These are phyloP conservation scores for Calameuta pallipes DNA, from an alignment of 2,888 invertebrate genomes.

Conservation along the genomic window DNA sequence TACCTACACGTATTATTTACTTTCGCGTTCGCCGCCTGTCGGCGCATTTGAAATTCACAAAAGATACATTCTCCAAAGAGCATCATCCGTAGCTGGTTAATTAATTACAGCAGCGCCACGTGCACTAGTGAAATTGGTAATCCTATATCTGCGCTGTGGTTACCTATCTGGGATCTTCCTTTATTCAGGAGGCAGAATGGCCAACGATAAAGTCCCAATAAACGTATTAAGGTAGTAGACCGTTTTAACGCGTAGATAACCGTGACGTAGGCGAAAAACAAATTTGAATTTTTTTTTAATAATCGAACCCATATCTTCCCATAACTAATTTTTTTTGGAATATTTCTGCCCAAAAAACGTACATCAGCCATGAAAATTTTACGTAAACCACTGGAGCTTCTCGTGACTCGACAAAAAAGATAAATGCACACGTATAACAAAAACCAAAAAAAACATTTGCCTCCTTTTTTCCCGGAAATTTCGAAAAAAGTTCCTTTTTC, in stretches of 20 bases:
- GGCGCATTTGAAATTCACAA: slow-evolving; percentile 36
- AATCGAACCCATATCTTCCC: neutral
- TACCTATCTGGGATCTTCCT: neutral
- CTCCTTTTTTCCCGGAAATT: neutral
- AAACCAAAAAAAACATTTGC: neutral
- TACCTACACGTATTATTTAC: slow-evolving; percentile 32
- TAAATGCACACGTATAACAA: accelerated
- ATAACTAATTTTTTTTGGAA: too few species aligned
- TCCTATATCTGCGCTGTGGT: neutral
- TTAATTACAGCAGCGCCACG: neutral
- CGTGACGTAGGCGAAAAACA: neutral
- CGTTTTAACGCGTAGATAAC: neutral
- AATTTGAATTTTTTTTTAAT: neutral
- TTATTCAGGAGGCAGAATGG: neutral
- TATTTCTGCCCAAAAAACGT: too few species aligned
- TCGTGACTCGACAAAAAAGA: too few species aligned
- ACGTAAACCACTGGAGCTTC: too few species aligned
- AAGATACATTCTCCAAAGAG: slow-evolving; percentile 26
- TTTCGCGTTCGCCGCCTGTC: slow-evolving; percentile 33
- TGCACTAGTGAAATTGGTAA: neutral
- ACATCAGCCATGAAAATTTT: too few species aligned
- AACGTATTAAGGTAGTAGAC: neutral
- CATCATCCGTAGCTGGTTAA: neutral
- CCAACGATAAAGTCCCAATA: neutral
- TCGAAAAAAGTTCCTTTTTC: too few species aligned